phyloP scores from a whole-genome alignment of 2,888 invertebrate species.

The Heliconius cydno region DNA sequence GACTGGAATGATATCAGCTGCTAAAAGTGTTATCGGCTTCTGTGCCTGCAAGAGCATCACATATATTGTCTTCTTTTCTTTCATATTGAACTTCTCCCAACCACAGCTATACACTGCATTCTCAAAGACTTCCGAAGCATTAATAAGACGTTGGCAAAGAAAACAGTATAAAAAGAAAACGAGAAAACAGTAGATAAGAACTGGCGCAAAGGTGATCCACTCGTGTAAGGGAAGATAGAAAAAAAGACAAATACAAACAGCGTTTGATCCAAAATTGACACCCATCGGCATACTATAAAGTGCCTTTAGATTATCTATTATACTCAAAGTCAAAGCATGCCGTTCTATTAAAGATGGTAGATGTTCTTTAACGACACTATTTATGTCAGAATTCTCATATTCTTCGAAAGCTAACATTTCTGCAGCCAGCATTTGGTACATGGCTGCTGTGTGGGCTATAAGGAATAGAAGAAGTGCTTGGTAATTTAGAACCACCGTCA shows the following conservation, averaged over 20 bases:
- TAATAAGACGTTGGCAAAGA: conserved; percentile 67
- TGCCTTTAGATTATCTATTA: conserved; percentile 58
- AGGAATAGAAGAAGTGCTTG: conserved; percentile 66
- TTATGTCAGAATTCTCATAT: conserved; percentile 50
- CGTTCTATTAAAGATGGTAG: conserved; percentile 59
- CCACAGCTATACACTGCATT: conserved; percentile 70
- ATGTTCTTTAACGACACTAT: conserved; percentile 53
- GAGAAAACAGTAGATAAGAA: conserved; percentile 65
- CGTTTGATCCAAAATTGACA: conserved; percentile 68
- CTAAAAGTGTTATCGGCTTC: conserved; percentile 63
- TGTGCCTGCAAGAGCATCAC: conserved; percentile 68
- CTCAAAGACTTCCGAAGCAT: conserved; percentile 68
- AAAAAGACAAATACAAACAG: conserved; percentile 65
- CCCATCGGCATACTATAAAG: conserved; percentile 70
- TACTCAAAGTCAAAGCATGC: conserved; percentile 59
- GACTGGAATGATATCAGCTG: conserved; percentile 72
- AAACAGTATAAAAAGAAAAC: conserved; percentile 73
- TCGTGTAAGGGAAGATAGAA: conserved; percentile 64
- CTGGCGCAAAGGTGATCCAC: conserved; percentile 64
- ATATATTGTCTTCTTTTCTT: conserved; percentile 62
- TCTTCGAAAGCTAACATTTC: conserved; percentile 61
- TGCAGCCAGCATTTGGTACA: conserved; percentile 64
- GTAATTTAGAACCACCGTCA: conserved; percentile 61
- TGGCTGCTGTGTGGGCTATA: conserved; percentile 66
- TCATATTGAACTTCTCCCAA: conserved; percentile 70